Evolutionary conservation across 35 echinoderm and acorn worm species (phyloP).

Genomic region (Patiria miniata): DNA sequence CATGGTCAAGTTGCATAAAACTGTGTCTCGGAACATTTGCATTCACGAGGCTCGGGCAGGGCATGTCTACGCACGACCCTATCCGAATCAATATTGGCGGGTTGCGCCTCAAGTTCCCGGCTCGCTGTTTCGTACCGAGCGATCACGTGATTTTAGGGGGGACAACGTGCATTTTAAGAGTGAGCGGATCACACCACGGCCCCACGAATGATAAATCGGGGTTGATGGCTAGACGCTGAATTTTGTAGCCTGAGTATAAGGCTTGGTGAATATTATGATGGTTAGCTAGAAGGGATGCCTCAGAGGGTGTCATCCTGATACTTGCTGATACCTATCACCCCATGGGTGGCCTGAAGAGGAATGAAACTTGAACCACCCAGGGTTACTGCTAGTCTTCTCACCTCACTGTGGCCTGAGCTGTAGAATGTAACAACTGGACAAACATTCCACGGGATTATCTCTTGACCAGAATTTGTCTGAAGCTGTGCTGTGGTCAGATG

Average conservation of each 20-base stretch:
- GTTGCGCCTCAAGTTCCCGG: not conserved
- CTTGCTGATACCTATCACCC: not conserved
- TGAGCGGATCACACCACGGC: not conserved
- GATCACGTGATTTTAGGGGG: not conserved
- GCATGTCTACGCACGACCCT: not conserved
- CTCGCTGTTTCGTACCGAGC: not conserved
- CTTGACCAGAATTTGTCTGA: not conserved
- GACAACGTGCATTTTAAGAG: constrained; percentile 12
- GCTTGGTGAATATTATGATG: not conserved
- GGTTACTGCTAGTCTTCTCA: not conserved
- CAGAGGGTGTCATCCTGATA: not conserved
- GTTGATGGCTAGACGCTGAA: not conserved
- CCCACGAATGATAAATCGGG: not conserved
- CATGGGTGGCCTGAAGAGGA: not conserved
- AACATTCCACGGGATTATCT: not conserved
- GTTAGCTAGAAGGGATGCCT: not conserved
- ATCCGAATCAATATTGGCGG: constrained; percentile 2
- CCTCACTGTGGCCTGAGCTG: not conserved
- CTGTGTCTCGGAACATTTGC: not conserved
- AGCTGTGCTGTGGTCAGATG: no score
- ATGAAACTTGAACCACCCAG: not conserved
- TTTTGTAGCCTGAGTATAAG: not conserved
- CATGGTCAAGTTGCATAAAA: constrained; percentile 6
- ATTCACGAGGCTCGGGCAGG: not conserved
- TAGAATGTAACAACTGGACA: constrained; percentile 8